Base-by-base conservation (phyloP, 2,888 invertebrate genomes). In the Catocala sponsa region DNA sequence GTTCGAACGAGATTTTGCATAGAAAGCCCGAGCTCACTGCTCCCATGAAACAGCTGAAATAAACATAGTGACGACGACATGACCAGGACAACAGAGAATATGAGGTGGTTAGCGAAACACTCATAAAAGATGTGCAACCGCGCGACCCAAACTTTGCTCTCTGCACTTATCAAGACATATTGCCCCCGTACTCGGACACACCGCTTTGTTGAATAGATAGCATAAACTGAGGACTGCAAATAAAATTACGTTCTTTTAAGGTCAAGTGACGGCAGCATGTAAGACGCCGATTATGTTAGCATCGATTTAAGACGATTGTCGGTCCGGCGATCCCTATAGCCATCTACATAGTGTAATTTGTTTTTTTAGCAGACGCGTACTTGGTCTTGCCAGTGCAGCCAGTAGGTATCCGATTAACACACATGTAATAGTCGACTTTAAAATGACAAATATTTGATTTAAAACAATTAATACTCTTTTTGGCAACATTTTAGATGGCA, bases 121-220 rank as follows among this genome's bases (percentile, higher is more conserved):
- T 79, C 76, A 79, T 80, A 79, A 78, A 78, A 77, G 77, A 81
- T 78, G 79, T 83, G 84, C 83, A 83, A 71, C 79, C 70, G 65
- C 72, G 80, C 78, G 77, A 80, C 84, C 75, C 75, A 80, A 85
- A 86, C 84, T 86, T 86, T 85, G 80, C 83, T 82, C 83, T 83
- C 70, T 81, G 80, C 81, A 81, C 81, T 85, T 85, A 85, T 83
- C 79, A 85, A 84, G 84, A 86, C 79, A 83, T 83, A 85, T 85
- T 83, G 79, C 83, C 74, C 72, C 68, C 74, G 63, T 70, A 65
- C 55, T 47, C 52, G 56, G 70, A 82, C 76, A 82, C 66, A 84
- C 74, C 53, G 76, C 4, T 10, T 55, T 55, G 42, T 55, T 59
- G 50, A 54, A 49, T 53, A 64, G 55, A 41, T 51, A 65, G 42